Conservation (phyloP, 2,797 vertebrate species). For the Halcyon chelicuti region DNA sequence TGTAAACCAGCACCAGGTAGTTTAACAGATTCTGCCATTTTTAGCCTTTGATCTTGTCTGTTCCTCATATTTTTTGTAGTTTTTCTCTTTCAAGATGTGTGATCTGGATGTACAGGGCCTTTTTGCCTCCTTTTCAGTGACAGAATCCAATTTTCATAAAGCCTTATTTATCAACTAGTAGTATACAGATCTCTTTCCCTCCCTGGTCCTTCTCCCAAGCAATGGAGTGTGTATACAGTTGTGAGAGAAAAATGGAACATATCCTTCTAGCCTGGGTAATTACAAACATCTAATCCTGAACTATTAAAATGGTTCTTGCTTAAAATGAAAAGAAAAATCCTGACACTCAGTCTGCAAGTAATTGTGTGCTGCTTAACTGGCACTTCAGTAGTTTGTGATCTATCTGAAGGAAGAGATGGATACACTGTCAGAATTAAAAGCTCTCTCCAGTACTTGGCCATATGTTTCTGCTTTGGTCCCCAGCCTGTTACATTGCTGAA, state of each 20-base stretch:
- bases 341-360: conserved; percentile 27
- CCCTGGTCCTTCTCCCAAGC: neutral
- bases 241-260: conserved; percentile 1
- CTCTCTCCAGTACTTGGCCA: neutral
- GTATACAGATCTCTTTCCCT: neutral
- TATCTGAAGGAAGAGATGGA: conserved; percentile 30
- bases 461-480: conserved; percentile 54
- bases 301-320: neutral
- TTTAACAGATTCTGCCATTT: neutral
- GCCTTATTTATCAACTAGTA: neutral
- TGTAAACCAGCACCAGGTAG: neutral
- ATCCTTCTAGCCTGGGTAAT: neutral
- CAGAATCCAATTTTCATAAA: neutral
- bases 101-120: neutral
- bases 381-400: neutral
- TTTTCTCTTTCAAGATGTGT: neutral
- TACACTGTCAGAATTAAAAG: conserved; percentile 36
- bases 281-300: neutral
- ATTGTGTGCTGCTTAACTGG: conserved; percentile 3
- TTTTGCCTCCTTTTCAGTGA: neutral
- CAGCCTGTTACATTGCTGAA: neutral
- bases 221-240: neutral
- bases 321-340: conserved; percentile 1
- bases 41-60: neutral
- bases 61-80: conserved; percentile 5